Base-by-base conservation (phyloP, 2,888 invertebrate genomes). In the Strigamia transsilvanica region DNA sequence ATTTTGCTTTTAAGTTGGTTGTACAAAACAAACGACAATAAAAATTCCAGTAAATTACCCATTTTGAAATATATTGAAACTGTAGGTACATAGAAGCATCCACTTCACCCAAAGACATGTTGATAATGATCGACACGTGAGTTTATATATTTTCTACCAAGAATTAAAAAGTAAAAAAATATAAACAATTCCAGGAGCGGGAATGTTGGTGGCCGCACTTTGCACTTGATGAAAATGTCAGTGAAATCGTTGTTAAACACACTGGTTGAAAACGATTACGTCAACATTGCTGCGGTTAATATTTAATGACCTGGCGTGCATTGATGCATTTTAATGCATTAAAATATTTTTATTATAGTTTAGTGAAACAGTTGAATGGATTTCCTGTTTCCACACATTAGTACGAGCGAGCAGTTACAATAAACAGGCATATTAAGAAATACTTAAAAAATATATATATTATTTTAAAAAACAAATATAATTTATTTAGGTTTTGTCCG, bases 121-220 rank as follows among this genome's bases (percentile, higher is more conserved):
- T 90, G 82, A 89, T 90, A 56, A 85, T 90, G 9, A 87, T 90
- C 84, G 90, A 90, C 84, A 88, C 86, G 90, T 90, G 86, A 87
- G 89, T 86, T 18, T 56, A 23, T 32, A 46, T 78, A 0, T 80
- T 21, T 18, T n/a, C 13, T 12, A 34, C 0, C 4, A 78, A 18
- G 7, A 32, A n/a, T 27, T 13, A 27, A 5, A 23, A 78, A 23
- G 5, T 38, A 27, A 32, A 13, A 0, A 1, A 15, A 27, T 32
- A 78, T 5, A 78, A 78, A 18, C 23, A 34, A 78, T 82, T 27
- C 10, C 32, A 87, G 87, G 84, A 89, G 89, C 86, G 90, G 90
- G 15, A 90, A 90, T 85, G 88, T 89, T 13, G 88, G 89, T 84
- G 90, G 90, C 0, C 89, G 89, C 84, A 89, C 89, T 0, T 85